A percentile compares a stretch with the other conserved stretches of the same genome.
These are phyloP conservation scores for Macroramphosus scolopax DNA, from an alignment of 2,797 vertebrate genomes.

Conservation along the genomic window DNA sequence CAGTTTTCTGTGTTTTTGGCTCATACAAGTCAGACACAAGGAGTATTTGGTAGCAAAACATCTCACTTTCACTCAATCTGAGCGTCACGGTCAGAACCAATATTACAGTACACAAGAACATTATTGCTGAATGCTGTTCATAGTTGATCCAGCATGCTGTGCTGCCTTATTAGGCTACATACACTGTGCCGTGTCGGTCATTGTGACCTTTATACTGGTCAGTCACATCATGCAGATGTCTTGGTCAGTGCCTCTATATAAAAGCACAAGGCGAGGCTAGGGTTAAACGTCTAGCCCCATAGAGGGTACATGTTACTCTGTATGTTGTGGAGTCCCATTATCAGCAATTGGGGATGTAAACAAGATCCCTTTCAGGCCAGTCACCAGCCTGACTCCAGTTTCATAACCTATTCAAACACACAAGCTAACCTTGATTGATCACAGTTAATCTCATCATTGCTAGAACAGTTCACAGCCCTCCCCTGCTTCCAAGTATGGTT, in stretches of 20 bases:
- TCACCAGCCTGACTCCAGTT: conserved; percentile 43
- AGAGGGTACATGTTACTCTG: conserved; percentile 45
- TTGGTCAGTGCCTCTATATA: conserved; percentile 51
- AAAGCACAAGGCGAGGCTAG: conserved; percentile 13
- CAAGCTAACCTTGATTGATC: conserved; percentile 45
- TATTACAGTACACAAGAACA: conserved; percentile 8
- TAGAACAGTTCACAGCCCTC: conserved; percentile 38
- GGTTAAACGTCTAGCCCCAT: conserved; percentile 50
- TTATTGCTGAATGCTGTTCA: conserved; percentile 24
- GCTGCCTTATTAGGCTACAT: conserved; percentile 51
- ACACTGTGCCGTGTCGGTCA: conserved; percentile 38
- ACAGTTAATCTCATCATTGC: conserved; percentile 60
- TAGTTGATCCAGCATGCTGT: conserved; percentile 23
- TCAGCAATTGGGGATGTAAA: conserved; percentile 32
- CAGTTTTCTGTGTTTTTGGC: conserved; percentile 4
- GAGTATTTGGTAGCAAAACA: conserved; percentile 4
- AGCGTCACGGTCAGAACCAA: conserved; percentile 1
- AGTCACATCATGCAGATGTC: conserved; percentile 40
- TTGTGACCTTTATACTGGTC: conserved; percentile 36
- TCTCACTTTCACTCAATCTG: background rate
- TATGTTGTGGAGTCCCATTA: conserved; percentile 45
- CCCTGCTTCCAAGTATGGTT: conserved; percentile 32
- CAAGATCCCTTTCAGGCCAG: conserved; percentile 30
- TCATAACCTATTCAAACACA: conserved; percentile 57
- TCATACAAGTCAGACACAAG: background rate